These are phyloP conservation scores for Delphinapterus leucas DNA, from an alignment of 2,113 vertebrate genomes.

Conservation along the genomic window DNA sequence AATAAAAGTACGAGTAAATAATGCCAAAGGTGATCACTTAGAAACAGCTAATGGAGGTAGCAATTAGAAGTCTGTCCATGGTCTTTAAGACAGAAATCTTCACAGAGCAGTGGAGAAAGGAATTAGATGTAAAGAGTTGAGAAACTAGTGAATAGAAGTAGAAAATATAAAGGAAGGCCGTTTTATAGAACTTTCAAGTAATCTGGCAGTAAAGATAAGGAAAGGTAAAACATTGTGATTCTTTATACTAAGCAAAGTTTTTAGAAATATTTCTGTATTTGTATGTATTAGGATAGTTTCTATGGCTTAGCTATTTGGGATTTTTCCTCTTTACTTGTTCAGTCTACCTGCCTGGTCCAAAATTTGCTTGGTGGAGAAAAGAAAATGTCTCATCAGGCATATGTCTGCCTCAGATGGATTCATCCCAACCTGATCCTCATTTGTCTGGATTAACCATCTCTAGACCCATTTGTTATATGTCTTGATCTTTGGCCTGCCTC, in stretches of 20 bases:
- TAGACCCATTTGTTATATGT: background rate
- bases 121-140: background rate
- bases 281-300: background rate
- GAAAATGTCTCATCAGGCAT: background rate
- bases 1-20: background rate
- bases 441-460: background rate
- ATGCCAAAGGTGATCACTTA: background rate
- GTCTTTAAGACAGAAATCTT: background rate
- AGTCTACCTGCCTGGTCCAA: background rate
- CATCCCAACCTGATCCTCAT: background rate
- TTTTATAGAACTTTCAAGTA: background rate
- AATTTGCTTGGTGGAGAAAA: background rate
- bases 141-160: background rate
- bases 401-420: background rate
- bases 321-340: background rate
- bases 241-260: background rate
- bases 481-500: background rate
- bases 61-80: background rate
- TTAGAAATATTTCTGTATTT: background rate
- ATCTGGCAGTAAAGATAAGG: background rate
- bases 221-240: background rate
- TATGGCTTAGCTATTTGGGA: background rate
- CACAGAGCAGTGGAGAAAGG: background rate
- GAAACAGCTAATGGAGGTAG: background rate
- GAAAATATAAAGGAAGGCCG: background rate